Conservation (phyloP, 2,797 vertebrate genomes). For the Esox masquinongy region DNA sequence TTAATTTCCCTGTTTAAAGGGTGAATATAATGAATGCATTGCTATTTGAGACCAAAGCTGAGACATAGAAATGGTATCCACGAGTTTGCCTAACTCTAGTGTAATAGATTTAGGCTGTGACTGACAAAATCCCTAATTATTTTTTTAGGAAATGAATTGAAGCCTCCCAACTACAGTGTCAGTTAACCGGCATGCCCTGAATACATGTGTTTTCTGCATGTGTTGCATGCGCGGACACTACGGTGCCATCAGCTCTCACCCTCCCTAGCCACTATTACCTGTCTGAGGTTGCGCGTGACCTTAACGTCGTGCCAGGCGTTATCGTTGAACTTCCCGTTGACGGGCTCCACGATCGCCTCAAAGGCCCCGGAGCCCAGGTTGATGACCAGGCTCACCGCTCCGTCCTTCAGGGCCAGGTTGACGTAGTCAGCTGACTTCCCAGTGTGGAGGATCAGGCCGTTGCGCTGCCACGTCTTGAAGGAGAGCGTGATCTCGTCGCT, state of each 20-base stretch:
- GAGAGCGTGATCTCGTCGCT: conserved; percentile 97
- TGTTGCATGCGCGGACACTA: not conserved
- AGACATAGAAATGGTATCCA: too few species aligned
- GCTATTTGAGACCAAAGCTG: too few species aligned
- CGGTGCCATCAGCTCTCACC: not conserved
- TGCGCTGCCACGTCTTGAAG: conserved; percentile 98
- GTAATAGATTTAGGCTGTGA: not conserved
- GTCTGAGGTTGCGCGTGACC: conserved; percentile 96
- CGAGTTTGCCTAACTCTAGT: too few species aligned
- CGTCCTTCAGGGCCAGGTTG: conserved; percentile 96
- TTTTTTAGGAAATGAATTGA: too few species aligned
- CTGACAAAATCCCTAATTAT: not conserved
- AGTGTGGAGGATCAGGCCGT: conserved; percentile 95
- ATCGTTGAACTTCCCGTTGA: conserved; percentile 98
- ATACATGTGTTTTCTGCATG: not conserved
- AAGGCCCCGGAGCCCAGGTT: conserved; percentile 98
- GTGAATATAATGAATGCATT: too few species aligned
- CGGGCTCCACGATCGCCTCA: conserved; percentile 95
- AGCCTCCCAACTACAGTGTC: not conserved
- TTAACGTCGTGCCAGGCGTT: conserved; percentile 98
- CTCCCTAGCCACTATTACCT: conserved; percentile 78
- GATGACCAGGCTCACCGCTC: conserved; percentile 94
- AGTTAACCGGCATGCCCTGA: not conserved
- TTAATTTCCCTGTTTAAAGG: too few species aligned
- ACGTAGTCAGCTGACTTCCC: conserved; percentile 98